Base-by-base conservation (phyloP, 92 coral and sea anemone genomes). In the Paramuricea clavata region DNA sequence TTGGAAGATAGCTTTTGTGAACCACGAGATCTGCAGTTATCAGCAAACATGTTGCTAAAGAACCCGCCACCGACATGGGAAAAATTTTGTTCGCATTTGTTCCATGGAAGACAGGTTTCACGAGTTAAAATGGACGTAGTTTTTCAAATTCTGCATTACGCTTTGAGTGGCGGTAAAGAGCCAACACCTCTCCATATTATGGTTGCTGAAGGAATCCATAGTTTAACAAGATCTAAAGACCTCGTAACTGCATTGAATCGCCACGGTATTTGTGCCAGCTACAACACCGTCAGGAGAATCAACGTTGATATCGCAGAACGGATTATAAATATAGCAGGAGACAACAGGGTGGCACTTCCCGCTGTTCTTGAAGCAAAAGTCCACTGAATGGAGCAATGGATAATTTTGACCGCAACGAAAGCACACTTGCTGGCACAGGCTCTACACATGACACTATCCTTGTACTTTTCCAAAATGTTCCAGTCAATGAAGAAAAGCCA, bases 381-480 rank as follows among this genome's bases (percentile, higher is more conserved):
- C 77, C 77, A 71, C 77, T 71, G 49, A 71, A 71, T 71, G 77
- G 52, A 22, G 77, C 77, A 71, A 34, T 71, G 77, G 77, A 71
- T 39, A 69, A 69, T 43, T 71, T 71, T 71, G 77, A 71, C 77
- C 52, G 77, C 77, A 71, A 71, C 28, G 52, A 71, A 39, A 71
- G 50, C 77, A 71, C 77, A 39, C 77, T 71, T 1, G 77, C 76
- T 30, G 41, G 76, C n/a, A 69, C 76, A 69, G 44, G 76, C 47
- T 69, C 76, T 39, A 69, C 44, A 71, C 77, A 47, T 15, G 15
- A 47, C 52, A 47, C 74, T 68, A 28, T n/a, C n/a, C n/a, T n/a
- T n/a, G n/a, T n/a, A n/a, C n/a, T n/a, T n/a, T n/a, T n/a, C 70
- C 70, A 62, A 62, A 62, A 62, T 62, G 70, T 62, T 62, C 70